phyloP scores from a whole-genome alignment of 1,140 invertebrate genomes.

The Drosophila arizonae region DNA sequence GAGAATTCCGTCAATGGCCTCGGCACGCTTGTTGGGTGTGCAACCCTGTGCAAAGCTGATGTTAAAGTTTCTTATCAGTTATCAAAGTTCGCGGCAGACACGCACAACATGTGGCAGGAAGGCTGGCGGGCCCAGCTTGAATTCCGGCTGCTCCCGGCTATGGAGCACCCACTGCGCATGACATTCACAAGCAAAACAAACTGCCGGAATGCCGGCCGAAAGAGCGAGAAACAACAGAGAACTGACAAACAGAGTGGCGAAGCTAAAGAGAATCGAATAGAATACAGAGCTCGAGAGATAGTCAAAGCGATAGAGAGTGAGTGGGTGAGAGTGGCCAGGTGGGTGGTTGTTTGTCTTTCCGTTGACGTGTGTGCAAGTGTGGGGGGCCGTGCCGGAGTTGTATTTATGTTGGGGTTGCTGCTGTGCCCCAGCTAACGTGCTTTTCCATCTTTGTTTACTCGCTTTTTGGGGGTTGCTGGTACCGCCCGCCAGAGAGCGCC shows the following conservation, averaged over 20 bases:
- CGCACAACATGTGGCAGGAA: slow-evolving; percentile 78
- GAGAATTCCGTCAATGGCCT: slow-evolving; percentile 71
- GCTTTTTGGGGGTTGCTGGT: slow-evolving; percentile 36
- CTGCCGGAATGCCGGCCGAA: slow-evolving; percentile 65
- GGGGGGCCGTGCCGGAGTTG: slow-evolving; percentile 8
- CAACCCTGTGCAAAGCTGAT: slow-evolving; percentile 64
- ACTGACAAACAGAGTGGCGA: too few relatives aligned
- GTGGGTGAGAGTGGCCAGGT: slow-evolving; percentile 15
- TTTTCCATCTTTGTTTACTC: slow-evolving; percentile 30
- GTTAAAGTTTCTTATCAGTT: slow-evolving; percentile 75
- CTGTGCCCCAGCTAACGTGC: slow-evolving; percentile 14
- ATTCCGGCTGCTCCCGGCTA: slow-evolving; percentile 44
- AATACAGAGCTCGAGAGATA: not conserved
- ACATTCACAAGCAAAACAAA: slow-evolving; percentile 60
- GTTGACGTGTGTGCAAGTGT: not conserved
- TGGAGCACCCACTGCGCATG: slow-evolving; percentile 39
- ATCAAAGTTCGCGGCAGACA: slow-evolving; percentile 69
- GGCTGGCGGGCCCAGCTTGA: slow-evolving; percentile 50
- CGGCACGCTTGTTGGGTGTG: slow-evolving; percentile 36
- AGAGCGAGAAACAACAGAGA: slow-evolving; percentile 12
- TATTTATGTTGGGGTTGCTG: slow-evolving; percentile 68
- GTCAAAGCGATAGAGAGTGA: slow-evolving; percentile 11
- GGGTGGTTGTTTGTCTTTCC: slow-evolving; percentile 41
- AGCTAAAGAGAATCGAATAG: too few relatives aligned
- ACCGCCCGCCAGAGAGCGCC: not conserved